Conservation (phyloP, 2,113 vertebrate genomes). For the Phylloscopus trochiloides region DNA sequence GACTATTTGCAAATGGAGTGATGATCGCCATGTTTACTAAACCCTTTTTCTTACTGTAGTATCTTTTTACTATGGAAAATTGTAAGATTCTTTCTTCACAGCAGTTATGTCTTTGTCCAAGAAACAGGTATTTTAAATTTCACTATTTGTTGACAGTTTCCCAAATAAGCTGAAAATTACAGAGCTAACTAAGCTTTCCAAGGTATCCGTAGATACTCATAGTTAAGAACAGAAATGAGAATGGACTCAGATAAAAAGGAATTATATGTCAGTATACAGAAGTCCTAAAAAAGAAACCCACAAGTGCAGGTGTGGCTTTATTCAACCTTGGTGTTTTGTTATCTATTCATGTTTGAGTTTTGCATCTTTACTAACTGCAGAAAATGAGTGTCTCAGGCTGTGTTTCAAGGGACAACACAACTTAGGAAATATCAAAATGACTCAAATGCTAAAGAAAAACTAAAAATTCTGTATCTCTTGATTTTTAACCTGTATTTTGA, state of each 20-base stretch:
- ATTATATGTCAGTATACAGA: neutral
- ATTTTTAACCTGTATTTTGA: neutral
- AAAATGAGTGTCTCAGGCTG: neutral
- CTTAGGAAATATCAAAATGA: neutral
- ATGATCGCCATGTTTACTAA: neutral
- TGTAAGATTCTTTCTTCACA: neutral
- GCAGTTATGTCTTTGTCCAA: neutral
- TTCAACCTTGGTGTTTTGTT: neutral
- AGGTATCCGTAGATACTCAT: neutral
- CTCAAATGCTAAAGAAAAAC: neutral
- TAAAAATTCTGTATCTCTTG: neutral
- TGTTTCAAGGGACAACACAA: neutral
- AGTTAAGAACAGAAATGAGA: neutral
- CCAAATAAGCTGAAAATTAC: neutral
- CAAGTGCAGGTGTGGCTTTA: neutral
- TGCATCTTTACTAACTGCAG: neutral
- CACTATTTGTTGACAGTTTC: neutral
- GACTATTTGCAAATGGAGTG: neutral
- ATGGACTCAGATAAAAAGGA: neutral
- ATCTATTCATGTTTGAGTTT: neutral
- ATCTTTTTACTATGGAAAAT: neutral
- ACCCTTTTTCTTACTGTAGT: neutral
- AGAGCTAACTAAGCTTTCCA: neutral
- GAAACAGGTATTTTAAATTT: neutral
- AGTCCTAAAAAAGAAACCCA: neutral